phyloP scores from a whole-genome alignment of 2,888 invertebrate species.

The Eupithecia abbreviata region DNA sequence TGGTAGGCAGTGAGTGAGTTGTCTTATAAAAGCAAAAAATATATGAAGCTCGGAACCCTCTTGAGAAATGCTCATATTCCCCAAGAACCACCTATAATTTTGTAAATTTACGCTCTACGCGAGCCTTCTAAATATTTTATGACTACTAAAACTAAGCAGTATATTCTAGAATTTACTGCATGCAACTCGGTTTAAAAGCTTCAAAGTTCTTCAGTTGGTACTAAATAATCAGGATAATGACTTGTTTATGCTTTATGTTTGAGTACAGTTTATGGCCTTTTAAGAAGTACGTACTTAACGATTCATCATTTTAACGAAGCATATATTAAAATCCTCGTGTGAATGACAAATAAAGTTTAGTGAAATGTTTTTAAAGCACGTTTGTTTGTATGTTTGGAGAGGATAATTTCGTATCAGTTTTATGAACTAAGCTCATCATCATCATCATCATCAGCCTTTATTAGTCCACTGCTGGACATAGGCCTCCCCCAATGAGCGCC shows the following conservation, averaged over 20 bases:
- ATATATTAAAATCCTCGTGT: not conserved
- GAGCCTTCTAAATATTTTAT: slow-evolving; percentile 3
- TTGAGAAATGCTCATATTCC: not conserved
- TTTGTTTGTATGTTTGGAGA: not conserved
- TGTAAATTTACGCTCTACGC: slow-evolving; percentile 5
- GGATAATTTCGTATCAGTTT: not conserved
- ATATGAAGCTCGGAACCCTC: not conserved
- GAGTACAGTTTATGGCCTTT: not conserved
- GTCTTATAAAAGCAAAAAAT: not conserved
- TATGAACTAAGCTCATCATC: not conserved
- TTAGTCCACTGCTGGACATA: too few species aligned
- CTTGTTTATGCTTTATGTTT: slow-evolving; percentile 8
- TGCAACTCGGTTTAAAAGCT: slow-evolving; percentile 8
- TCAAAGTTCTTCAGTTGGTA: slow-evolving; percentile 13
- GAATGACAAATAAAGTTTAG: not conserved
- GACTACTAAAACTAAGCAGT: slow-evolving; percentile 12
- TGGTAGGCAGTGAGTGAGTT: not conserved
- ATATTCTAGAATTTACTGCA: slow-evolving; percentile 5
- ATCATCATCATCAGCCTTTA: too few species aligned
- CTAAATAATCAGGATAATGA: slow-evolving; percentile 18
- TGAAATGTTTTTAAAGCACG: not conserved
- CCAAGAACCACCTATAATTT: not conserved
- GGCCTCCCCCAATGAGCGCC: too few species aligned
- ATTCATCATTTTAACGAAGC: not conserved
- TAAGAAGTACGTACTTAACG: not conserved